A percentile compares a stretch with the other conserved stretches of the same genome.
These are phyloP conservation scores for Notospermus geniculatus DNA, from an alignment of 1,140 invertebrate genomes.

Conservation along the genomic window DNA sequence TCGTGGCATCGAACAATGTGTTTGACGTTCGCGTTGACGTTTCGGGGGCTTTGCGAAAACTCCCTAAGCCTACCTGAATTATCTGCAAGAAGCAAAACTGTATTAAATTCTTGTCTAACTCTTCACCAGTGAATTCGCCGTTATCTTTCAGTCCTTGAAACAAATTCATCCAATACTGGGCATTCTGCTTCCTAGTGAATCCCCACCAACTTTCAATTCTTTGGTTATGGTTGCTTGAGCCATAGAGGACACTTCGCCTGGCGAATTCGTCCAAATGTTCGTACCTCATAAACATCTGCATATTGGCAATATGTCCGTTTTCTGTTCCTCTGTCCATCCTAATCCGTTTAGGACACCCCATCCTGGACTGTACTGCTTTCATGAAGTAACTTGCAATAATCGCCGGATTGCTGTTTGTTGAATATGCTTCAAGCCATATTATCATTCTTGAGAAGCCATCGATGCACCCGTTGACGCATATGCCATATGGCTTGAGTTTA, in stretches of 20 bases:
- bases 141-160: slow-evolving; percentile 13
- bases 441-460: slow-evolving; percentile 32
- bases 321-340: not conserved
- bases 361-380: slow-evolving; percentile 14
- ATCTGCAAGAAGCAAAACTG: slow-evolving; percentile 19
- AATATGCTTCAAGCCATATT: slow-evolving; percentile 31
- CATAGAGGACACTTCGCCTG: no score
- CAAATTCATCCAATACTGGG: slow-evolving; percentile 16
- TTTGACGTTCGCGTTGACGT: not conserved
- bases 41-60: no score
- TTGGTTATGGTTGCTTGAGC: slow-evolving; percentile 10
- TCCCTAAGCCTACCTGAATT: slow-evolving; percentile 18
- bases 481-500: slow-evolving; percentile 35
- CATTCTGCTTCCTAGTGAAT: slow-evolving; percentile 13
- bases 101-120: slow-evolving; percentile 18
- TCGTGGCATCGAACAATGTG: no score
- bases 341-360: not conserved
- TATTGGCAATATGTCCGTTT: not conserved
- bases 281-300: not conserved
- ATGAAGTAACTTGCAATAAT: slow-evolving; percentile 27
- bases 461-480: slow-evolving; percentile 31
- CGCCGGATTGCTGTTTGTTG: slow-evolving; percentile 29
- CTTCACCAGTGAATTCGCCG: slow-evolving; percentile 15
- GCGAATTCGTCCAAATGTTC: not conserved
- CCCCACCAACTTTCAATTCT: slow-evolving; percentile 25